Evolutionary conservation across 2,888 invertebrate species (phyloP).

Genomic region (Eilema griseolum): DNA sequence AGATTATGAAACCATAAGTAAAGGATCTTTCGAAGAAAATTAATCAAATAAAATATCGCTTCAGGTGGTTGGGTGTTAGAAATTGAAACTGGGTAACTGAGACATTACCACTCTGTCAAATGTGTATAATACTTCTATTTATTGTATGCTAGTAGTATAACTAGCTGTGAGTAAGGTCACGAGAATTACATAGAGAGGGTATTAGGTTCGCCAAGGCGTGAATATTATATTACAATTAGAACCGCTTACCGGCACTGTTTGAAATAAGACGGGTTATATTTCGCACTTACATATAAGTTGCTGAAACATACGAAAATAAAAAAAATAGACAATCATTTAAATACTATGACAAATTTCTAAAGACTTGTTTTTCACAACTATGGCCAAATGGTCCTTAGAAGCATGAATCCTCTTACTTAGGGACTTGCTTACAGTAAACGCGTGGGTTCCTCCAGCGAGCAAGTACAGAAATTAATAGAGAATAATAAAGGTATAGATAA

Average conservation of each 20-base stretch:
- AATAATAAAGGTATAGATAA: too few relatives aligned
- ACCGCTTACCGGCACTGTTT: not conserved
- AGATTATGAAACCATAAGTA: not conserved
- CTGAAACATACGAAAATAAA: too few relatives aligned
- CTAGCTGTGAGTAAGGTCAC: not conserved
- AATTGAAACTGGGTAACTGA: not conserved
- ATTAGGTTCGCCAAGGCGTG: not conserved
- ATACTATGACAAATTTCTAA: not conserved
- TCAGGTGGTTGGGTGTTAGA: not conserved
- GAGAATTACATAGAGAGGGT: not conserved
- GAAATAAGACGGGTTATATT: not conserved
- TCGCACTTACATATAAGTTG: not conserved
- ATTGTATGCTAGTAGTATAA: not conserved
- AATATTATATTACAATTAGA: not conserved
- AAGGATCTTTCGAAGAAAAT: not conserved
- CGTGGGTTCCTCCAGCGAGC: too few relatives aligned
- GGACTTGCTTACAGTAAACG: too few relatives aligned
- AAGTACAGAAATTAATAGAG: too few relatives aligned
- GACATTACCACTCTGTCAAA: not conserved
- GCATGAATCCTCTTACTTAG: too few relatives aligned
- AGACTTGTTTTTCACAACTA: too few relatives aligned
- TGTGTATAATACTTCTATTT: not conserved
- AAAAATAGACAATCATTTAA: not conserved
- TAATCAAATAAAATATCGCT: slow-evolving; percentile 1
- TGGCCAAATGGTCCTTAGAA: too few relatives aligned